Evolutionary conservation across 2,797 vertebrate genomes (phyloP), one percentile per base, ranked within the genome.

Genomic region (Vipera latastei): DNA sequence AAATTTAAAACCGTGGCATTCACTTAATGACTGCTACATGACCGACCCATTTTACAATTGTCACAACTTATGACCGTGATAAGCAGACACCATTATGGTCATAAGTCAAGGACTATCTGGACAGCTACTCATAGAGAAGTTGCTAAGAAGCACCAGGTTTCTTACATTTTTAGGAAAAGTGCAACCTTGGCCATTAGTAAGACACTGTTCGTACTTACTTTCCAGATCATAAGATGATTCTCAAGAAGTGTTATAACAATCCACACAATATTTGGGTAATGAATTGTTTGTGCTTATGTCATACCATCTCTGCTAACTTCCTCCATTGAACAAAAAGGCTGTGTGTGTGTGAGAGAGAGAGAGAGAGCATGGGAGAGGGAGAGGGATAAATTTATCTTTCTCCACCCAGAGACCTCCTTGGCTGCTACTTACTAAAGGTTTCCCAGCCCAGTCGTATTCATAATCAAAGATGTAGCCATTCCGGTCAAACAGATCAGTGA

Each of bases 381-480:
- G 38, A 38, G 38, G 38, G 38, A 38, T 38, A 38, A 38, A 38
- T 48, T 78, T 78, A 83, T 83, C 22, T 48, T 83, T 83, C 73
- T 44, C 44, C 20, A 83, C 9, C 20, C 32, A 9, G 32, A 78
- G 32, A 78, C 69, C 32, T 78, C 69, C 32, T 44, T 48, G 38
- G 73, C 73, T 48, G 44, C 20, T 90, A n/a, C 99, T 97, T 97
- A 99, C 99, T 93, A 99, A 98, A n/a, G 99, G 98, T 94, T 99
- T 99, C 96, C 99, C 99, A n/a, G 99, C 99, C 99, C 99, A 99
- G 98, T 99, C 99, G 0, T 99, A 99, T 96, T 99, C 99, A 0
- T 99, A 99, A 97, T 99, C 99, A 85, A 99, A 99, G 96, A 99
- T 98, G 1, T 98, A 99, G 96, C 98, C 98, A 0, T 98, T 99